Conservation (phyloP, 2,888 invertebrate genomes). For the Cordilura impudica region DNA sequence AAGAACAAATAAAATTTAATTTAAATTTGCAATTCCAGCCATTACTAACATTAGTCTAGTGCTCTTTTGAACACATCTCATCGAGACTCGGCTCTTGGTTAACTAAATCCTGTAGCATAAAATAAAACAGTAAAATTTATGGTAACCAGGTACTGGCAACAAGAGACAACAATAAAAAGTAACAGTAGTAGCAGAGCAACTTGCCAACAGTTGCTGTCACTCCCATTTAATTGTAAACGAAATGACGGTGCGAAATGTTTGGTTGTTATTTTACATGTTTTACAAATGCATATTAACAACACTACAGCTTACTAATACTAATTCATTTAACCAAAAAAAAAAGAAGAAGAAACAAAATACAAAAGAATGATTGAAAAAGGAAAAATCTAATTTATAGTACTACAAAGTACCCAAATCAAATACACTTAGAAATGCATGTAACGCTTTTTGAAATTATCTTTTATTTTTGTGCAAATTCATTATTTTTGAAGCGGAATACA, state of each 20-base stretch:
- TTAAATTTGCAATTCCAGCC: slow-evolving; percentile 45
- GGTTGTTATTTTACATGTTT: slow-evolving; percentile 55
- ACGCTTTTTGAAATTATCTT: not conserved
- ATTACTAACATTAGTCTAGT: not conserved
- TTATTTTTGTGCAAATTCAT: too few species aligned
- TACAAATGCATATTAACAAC: slow-evolving; percentile 47
- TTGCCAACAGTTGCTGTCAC: slow-evolving; percentile 62
- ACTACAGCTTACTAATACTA: not conserved
- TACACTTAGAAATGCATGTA: slow-evolving; percentile 10
- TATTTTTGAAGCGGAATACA: too few species aligned
- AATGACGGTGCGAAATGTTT: slow-evolving; percentile 73
- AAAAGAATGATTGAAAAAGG: not conserved
- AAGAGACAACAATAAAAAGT: slow-evolving; percentile 5
- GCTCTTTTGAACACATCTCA: not conserved
- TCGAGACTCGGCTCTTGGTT: not conserved
- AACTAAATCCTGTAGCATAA: slow-evolving; percentile 14
- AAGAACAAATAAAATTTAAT: slow-evolving; percentile 53
- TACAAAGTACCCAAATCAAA: not conserved
- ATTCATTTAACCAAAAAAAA: slow-evolving; percentile 14
- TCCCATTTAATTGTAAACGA: slow-evolving; percentile 71
- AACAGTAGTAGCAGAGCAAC: slow-evolving; percentile 23
- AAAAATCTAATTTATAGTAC: slow-evolving; percentile 7
- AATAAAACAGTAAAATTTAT: slow-evolving; percentile 2
- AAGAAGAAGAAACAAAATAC: not conserved
- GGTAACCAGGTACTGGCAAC: slow-evolving; percentile 14